Percentiles rank a stretch among this genome's conserved stretches.
Evolutionary conservation across 1,140 invertebrate genomes (phyloP).

Genomic region (Drosophila fuyamai): DNA sequence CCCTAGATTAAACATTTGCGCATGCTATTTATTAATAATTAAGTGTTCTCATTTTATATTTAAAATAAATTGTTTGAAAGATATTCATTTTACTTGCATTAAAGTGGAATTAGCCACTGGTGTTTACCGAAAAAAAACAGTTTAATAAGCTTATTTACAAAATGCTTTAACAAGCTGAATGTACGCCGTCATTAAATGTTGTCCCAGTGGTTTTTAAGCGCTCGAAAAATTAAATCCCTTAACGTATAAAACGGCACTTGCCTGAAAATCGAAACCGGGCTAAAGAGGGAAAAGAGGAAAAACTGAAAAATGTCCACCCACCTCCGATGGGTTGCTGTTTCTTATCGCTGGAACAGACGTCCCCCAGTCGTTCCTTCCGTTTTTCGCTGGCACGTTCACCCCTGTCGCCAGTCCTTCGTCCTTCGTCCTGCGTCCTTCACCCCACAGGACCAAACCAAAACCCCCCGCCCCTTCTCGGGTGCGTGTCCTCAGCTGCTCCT

Average conservation of each 20-base stretch:
- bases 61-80: no score
- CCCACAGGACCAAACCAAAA: neutral
- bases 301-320: conserved; percentile 1
- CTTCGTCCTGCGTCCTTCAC: conserved; percentile 11
- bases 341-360: conserved; percentile 46
- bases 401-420: conserved; percentile 8
- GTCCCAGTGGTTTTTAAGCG: conserved; percentile 5
- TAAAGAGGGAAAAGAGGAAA: conserved; percentile 9
- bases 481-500: conserved; percentile 44
- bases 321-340: conserved; percentile 19
- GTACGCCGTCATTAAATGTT: neutral
- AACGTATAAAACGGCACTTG: conserved; percentile 24
- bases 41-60: no score
- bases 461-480: conserved; percentile 7
- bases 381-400: conserved; percentile 26
- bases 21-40: no score
- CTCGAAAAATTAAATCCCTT: conserved; percentile 21
- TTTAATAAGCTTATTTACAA: neutral
- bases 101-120: neutral
- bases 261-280: conserved; percentile 26
- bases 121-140: neutral
- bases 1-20: no score
- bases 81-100: no score
- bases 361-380: conserved; percentile 1
- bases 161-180: conserved; percentile 1